phyloP scores from a whole-genome alignment of 2,797 vertebrate species.

The Micromesistius poutassou region DNA sequence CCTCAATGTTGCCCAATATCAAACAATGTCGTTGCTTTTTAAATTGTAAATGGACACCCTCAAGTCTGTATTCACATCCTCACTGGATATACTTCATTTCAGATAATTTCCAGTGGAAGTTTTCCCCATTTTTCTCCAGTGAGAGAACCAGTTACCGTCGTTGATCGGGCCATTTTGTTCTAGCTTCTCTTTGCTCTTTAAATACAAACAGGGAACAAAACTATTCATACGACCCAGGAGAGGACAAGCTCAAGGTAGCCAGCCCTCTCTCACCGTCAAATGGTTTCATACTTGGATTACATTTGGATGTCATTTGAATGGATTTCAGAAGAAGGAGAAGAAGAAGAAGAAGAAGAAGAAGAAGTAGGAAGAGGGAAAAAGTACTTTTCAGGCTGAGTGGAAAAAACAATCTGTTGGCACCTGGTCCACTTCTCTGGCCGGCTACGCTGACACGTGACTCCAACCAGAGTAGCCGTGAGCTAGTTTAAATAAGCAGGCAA shows the following conservation, averaged over 20 bases:
- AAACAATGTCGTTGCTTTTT: too few relatives aligned
- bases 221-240: constrained; percentile 23
- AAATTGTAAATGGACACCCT: too few relatives aligned
- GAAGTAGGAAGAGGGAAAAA: constrained; percentile 1
- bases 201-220: constrained; percentile 18
- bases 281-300: constrained; percentile 30
- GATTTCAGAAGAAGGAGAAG: not conserved
- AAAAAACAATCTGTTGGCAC: not conserved
- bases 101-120: too few relatives aligned
- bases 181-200: constrained; percentile 19
- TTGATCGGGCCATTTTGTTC: constrained; percentile 20
- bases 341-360: not conserved
- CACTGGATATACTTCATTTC: too few relatives aligned
- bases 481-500: constrained; percentile 34
- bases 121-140: too few relatives aligned
- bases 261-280: constrained; percentile 1
- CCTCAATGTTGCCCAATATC: too few relatives aligned
- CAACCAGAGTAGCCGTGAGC: constrained; percentile 31
- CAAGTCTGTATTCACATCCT: too few relatives aligned
- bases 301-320: constrained; percentile 15
- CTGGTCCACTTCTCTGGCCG: constrained; percentile 13
- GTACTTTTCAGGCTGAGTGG: constrained; percentile 12
- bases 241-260: constrained; percentile 10
- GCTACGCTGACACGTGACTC: constrained; percentile 29
- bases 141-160: not conserved